Base-by-base conservation (phyloP, 2,113 vertebrate species). In the Polypterus senegalus region DNA sequence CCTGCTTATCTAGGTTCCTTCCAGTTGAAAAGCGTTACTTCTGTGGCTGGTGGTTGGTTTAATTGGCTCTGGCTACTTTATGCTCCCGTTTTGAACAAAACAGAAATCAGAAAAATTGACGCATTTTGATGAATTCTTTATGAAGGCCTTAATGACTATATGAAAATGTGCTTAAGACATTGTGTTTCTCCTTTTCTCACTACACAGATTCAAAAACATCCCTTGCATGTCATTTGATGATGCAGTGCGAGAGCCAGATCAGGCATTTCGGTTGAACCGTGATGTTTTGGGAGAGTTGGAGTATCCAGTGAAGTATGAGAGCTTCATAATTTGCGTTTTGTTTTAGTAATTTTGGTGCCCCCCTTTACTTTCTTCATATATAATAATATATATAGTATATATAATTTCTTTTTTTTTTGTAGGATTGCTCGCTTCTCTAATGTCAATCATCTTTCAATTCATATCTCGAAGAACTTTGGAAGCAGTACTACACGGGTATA, bases 171-270 rank as follows among this genome's bases (percentile, higher is more conserved):
- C 63, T 66, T 27, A 45, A 63, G 65, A 58, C 6, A 4, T 47
- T 9, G n/a, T 54, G 60, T n/a, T 8, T 9, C 7, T 64, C 3
- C 43, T 54, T 52, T 66, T 57, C 5, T 45, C 63, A 63, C 57
- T 60, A 47, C 45, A 53, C 69, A 99, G 96, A 67, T 99, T 86
- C 76, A 97, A 88, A 80, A 99, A 99, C 75, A 86, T 97, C 74
- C 91, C 93, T 65, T 93, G 97, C 66, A 99, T 99, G 95, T 96
- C 94, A 4, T 99, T 99, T 65, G 96, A 93, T 61, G 92, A 94
- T 52, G 72, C 89, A 2, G 88, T 84, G 74, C 84, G 87, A 77
- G 95, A 98, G 56, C 82, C 95, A 0, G 96, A 99, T 11, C 95
- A 99, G 74, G 90, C 70, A 0, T 98, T 99, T 74, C 89, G 86